Evolutionary conservation across 2,113 vertebrate genomes (phyloP).

Genomic region (Balaeniceps rex): DNA sequence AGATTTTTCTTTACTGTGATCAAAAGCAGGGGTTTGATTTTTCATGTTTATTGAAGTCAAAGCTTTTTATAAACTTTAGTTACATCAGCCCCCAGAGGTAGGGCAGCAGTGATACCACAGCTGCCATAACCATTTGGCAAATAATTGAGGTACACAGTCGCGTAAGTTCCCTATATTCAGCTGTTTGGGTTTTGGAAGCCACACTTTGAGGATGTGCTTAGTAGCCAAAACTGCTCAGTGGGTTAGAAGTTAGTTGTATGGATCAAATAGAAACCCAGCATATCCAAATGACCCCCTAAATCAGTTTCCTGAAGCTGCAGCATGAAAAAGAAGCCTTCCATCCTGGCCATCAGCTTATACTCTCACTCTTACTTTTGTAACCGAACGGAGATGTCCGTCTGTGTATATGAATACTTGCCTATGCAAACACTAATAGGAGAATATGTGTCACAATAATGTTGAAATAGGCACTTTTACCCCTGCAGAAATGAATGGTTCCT

Average conservation of each 20-base stretch:
- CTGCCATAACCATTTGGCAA: background rate
- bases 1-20: background rate
- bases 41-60: background rate
- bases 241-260: background rate
- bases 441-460: background rate
- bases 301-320: background rate
- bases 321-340: background rate
- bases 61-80: background rate
- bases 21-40: background rate
- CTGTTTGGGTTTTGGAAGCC: background rate
- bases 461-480: background rate
- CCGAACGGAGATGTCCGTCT: background rate
- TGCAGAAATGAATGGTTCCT: background rate
- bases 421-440: background rate
- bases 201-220: background rate
- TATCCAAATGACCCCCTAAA: background rate
- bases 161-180: background rate
- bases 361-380: background rate
- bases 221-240: background rate
- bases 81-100: background rate
- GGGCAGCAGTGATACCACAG: background rate
- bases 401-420: background rate
- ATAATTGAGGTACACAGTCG: background rate
- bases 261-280: background rate
- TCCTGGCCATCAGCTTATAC: background rate